phyloP scores from a whole-genome alignment of 2,797 vertebrate species.

The Danio choprae region DNA sequence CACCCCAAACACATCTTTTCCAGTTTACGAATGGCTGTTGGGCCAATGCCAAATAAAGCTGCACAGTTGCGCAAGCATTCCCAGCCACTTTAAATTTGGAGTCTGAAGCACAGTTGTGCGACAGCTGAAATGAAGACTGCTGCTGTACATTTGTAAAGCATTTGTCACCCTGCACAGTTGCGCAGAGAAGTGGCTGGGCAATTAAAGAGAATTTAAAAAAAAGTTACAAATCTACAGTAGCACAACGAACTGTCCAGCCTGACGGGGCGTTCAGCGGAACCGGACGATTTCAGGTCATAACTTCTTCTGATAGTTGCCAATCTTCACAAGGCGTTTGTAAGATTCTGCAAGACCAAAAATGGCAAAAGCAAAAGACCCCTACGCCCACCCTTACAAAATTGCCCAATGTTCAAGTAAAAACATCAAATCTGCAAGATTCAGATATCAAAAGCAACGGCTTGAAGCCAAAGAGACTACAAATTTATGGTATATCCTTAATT shows the following conservation, averaged over 20 bases:
- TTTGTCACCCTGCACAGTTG: conserved; percentile 74
- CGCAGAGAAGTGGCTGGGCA: conserved; percentile 73
- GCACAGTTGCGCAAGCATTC: conserved; percentile 76
- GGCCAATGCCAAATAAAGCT: conserved; percentile 68
- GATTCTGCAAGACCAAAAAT: conserved; percentile 79
- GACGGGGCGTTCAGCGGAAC: conserved; percentile 66
- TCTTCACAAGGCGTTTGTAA: conserved; percentile 70
- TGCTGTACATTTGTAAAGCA: conserved; percentile 56
- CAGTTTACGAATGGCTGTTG: conserved; percentile 38
- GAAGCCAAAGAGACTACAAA: not conserved
- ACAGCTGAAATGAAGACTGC: not conserved
- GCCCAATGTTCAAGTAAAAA: conserved; percentile 60
- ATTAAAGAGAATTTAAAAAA: conserved; percentile 43
- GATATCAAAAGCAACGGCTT: not conserved
- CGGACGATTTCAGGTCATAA: conserved; percentile 66
- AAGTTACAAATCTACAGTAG: conserved; percentile 48
- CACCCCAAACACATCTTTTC: conserved; percentile 64
- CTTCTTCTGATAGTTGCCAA: conserved; percentile 68
- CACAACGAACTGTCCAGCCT: conserved; percentile 65
- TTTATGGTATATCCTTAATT: conserved; percentile 6
- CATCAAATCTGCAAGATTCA: not conserved
- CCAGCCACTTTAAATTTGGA: conserved; percentile 64
- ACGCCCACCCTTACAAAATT: conserved; percentile 61
- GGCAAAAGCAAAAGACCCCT: conserved; percentile 68
- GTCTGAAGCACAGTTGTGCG: conserved; percentile 71